These are phyloP conservation scores for Nannobrachium achirus DNA, from an alignment of 2,113 vertebrate species.

Conservation along the genomic window DNA sequence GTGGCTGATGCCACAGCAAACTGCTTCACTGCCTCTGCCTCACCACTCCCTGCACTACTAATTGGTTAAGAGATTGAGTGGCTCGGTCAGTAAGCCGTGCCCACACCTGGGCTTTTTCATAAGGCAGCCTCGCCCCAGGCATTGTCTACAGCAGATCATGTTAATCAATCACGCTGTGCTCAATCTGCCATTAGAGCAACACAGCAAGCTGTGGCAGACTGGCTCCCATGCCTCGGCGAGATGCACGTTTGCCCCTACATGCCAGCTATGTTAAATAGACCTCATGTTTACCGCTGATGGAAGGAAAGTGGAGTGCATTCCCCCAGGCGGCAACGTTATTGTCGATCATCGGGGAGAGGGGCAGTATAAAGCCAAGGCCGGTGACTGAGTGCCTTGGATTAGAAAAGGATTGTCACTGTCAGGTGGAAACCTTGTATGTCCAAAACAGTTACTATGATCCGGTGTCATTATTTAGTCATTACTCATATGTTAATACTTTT, in stretches of 20 bases:
- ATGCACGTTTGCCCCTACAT: slow-evolving; percentile 36
- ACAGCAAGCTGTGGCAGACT: slow-evolving; percentile 27
- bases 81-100: slow-evolving; percentile 49
- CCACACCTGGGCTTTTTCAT: slow-evolving; percentile 54
- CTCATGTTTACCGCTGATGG: slow-evolving; percentile 43
- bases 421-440: no score
- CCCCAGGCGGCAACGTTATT: not conserved
- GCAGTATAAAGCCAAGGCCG: not conserved
- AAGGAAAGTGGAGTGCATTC: slow-evolving; percentile 18
- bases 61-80: slow-evolving; percentile 57
- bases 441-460: no score
- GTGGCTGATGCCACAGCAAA: slow-evolving; percentile 43
- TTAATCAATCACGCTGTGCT: slow-evolving; percentile 70
- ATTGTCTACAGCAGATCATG: slow-evolving; percentile 51
- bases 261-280: slow-evolving; percentile 55
- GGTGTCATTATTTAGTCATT: no score
- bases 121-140: slow-evolving; percentile 47
- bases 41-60: slow-evolving; percentile 47
- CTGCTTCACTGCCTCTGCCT: slow-evolving; percentile 61
- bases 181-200: slow-evolving; percentile 67
- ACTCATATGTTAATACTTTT: no score
- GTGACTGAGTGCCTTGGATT: slow-evolving; percentile 1
- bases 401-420: not conserved
- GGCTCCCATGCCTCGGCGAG: slow-evolving; percentile 3
- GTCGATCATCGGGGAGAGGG: not conserved